Evolutionary conservation across 2,797 vertebrate genomes (phyloP).

Genomic region (Paramormyrops hopkinsi): DNA sequence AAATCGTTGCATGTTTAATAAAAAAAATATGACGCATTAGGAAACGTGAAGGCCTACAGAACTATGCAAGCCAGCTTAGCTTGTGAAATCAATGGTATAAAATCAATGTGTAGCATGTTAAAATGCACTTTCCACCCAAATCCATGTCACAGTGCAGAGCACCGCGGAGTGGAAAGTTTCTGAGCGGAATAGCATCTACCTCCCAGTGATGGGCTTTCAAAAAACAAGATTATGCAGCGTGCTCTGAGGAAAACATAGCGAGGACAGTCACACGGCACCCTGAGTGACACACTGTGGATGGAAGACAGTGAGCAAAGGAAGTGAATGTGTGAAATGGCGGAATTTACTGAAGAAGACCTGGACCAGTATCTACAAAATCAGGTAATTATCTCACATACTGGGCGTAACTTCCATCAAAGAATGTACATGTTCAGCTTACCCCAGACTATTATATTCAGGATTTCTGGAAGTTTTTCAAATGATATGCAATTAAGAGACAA

Average conservation of each 20-base stretch:
- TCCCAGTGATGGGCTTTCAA: not conserved
- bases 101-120: constrained; percentile 38
- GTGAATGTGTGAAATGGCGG: constrained; percentile 50
- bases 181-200: not conserved
- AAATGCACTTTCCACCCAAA: constrained; percentile 31
- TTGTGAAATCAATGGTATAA: constrained; percentile 35
- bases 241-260: not conserved
- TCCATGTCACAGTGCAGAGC: constrained; percentile 23
- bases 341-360: constrained; percentile 58
- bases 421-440: not conserved
- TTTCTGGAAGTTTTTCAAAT: not conserved
- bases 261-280: not conserved
- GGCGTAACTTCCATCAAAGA: not conserved
- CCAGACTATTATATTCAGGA: not conserved
- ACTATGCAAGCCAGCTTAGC: constrained; percentile 27
- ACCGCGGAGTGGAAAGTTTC: constrained; percentile 22
- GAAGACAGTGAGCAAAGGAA: constrained; percentile 25
- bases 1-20: not conserved
- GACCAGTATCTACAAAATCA: constrained; percentile 60
- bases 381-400: constrained; percentile 49
- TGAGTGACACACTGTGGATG: constrained; percentile 25
- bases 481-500: not conserved
- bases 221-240: not conserved
- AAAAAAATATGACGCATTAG: not conserved
- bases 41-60: not conserved